phyloP scores from a whole-genome alignment of 2,797 vertebrate species.

The Crax fasciolata region DNA sequence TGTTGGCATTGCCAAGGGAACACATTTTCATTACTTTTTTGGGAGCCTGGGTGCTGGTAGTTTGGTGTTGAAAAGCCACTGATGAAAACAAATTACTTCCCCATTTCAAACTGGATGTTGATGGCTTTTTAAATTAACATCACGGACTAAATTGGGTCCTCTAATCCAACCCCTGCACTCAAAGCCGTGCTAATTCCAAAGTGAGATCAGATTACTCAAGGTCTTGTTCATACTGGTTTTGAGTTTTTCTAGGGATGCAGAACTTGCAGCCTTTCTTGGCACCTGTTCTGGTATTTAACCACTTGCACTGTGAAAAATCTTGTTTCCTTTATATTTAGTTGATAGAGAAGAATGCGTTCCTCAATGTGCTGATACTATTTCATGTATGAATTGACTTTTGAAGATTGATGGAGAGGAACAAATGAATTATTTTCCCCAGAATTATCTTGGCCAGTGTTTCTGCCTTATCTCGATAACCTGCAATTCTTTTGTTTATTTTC shows the following conservation, averaged over 20 bases:
- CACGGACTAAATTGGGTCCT: background rate
- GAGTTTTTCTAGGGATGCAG: slow-evolving; percentile 1
- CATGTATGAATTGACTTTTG: background rate
- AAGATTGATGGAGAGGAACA: background rate
- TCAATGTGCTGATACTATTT: background rate
- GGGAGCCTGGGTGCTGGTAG: background rate
- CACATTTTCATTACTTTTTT: background rate
- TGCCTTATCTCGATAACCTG: background rate
- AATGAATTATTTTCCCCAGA: background rate
- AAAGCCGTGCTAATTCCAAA: background rate
- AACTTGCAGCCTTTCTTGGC: background rate
- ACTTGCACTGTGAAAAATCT: background rate
- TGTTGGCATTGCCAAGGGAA: background rate
- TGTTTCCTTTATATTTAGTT: background rate
- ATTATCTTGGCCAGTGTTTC: background rate
- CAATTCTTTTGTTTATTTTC: background rate
- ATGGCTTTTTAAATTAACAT: slow-evolving; percentile 19
- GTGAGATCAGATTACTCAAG: background rate
- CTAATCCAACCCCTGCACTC: background rate
- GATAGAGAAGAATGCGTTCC: background rate
- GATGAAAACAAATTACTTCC: background rate
- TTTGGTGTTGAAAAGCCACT: background rate
- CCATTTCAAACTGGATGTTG: background rate
- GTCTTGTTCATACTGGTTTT: slow-evolving; percentile 14
- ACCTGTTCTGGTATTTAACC: background rate